phyloP scores from a whole-genome alignment of 1,140 invertebrate species.

The Drosophila rufa region DNA sequence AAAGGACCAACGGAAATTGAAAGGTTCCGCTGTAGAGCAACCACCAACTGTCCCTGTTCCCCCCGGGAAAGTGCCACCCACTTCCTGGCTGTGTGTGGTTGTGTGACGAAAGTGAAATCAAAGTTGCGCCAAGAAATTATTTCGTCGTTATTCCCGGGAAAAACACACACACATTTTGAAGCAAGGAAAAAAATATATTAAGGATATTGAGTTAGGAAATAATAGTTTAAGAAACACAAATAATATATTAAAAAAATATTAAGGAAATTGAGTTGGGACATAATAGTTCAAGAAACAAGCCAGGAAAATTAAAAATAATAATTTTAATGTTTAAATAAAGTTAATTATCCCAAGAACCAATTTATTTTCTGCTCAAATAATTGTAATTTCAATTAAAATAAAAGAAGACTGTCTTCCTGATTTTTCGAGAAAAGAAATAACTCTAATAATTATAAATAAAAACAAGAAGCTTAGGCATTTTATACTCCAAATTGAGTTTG shows the following conservation, averaged over 20 bases:
- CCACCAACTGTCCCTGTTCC: not conserved
- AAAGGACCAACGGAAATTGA: constrained; percentile 64
- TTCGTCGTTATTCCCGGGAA: not conserved
- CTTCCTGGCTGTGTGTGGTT: not conserved
- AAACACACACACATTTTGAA: constrained; percentile 1
- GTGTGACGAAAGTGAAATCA: constrained; percentile 15
- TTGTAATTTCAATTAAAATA: not conserved
- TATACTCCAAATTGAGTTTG: no score
- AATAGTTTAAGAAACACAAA: not conserved
- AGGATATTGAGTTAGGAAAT: constrained; percentile 10
- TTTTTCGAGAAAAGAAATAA: no score
- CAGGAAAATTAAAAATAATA: no score
- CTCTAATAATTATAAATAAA: not conserved
- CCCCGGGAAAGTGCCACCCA: constrained; percentile 1
- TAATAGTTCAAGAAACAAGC: not conserved
- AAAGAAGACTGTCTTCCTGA: no score
- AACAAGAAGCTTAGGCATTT: no score
- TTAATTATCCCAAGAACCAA: not conserved
- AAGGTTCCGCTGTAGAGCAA: constrained; percentile 53
- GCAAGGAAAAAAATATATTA: not conserved
- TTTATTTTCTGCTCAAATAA: not conserved
- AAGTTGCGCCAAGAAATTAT: constrained; percentile 27
- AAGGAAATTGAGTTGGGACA: constrained; percentile 10
- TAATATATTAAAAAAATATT: not conserved
- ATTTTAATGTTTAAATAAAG: not conserved